Percentiles rank a stretch among this genome's conserved stretches.
Conservation (phyloP, 2,888 invertebrate species). For the Anticlea derivata region DNA sequence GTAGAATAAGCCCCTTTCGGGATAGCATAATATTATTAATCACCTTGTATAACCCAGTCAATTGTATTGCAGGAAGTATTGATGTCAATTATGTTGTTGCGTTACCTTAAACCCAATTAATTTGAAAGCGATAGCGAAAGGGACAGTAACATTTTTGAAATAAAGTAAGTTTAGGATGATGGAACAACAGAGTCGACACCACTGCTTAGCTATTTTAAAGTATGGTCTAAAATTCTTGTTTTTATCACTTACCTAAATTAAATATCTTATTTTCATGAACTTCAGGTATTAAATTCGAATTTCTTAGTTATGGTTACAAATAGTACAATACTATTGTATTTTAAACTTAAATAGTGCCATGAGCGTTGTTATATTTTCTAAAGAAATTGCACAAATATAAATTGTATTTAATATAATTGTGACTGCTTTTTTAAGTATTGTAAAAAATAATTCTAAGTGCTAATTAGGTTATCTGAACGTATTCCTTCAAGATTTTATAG, state of each 20-base stretch:
- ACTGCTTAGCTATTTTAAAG: too few relatives aligned
- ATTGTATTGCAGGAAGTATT: too few relatives aligned
- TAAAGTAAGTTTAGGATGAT: too few relatives aligned
- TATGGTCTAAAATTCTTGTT: not conserved
- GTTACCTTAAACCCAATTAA: too few relatives aligned
- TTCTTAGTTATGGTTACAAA: constrained; percentile 14
- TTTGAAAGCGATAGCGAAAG: too few relatives aligned
- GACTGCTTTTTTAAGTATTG: constrained; percentile 12
- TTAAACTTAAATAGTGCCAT: constrained; percentile 33
- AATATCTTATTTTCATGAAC: constrained; percentile 1
- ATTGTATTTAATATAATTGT: constrained; percentile 9
- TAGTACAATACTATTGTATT: constrained; percentile 11
- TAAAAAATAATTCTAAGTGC: constrained; percentile 2
- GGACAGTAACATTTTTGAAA: too few relatives aligned
- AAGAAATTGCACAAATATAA: constrained; percentile 25
- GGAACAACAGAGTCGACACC: too few relatives aligned
- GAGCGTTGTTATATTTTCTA: constrained; percentile 15
- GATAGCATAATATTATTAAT: too few relatives aligned
- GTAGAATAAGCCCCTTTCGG: too few relatives aligned
- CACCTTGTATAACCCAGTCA: too few relatives aligned
- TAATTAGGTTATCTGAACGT: not conserved
- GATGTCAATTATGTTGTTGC: too few relatives aligned
- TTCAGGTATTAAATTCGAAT: constrained; percentile 16
- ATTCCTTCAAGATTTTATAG: not conserved
- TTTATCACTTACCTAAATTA: too few relatives aligned